A percentile compares a stretch with the other conserved stretches of the same genome.
Conservation (phyloP, 30 jellyfish, hydroid and myxozoan genomes). For the Turritopsis rubra region DNA sequence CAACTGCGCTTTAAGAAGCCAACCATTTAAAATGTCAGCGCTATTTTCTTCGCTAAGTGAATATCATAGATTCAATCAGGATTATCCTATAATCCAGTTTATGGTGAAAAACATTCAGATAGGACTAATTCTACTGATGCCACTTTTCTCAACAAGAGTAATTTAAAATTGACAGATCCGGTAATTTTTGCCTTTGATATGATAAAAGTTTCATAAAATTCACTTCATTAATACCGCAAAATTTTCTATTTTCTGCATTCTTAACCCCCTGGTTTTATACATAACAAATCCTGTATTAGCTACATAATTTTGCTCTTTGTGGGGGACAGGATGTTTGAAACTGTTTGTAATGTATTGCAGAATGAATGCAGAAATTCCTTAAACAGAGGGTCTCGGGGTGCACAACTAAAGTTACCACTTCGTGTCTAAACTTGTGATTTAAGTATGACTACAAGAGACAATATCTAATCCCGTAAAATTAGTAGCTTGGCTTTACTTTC, state of each 20-base stretch:
- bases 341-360: neutral
- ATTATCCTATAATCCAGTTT: neutral
- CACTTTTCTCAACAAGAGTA: neutral
- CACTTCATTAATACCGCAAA: neutral
- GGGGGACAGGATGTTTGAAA: neutral
- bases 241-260: neutral
- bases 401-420: neutral
- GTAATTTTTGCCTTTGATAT: neutral
- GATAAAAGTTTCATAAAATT: neutral
- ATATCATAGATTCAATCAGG: neutral
- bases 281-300: neutral
- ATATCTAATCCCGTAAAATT: too few relatives aligned
- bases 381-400: neutral
- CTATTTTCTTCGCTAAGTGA: neutral
- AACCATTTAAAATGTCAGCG: neutral
- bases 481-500: too few relatives aligned
- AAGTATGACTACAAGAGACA: too few relatives aligned
- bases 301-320: neutral
- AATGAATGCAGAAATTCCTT: neutral
- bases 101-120: neutral
- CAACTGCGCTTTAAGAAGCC: neutral
- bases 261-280: neutral
- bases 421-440: neutral
- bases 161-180: neutral
- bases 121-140: neutral